A percentile compares a stretch with the other conserved stretches of the same genome.
Conservation (phyloP, 2,797 vertebrate genomes). For the Petrocephalus schoutedeni region DNA sequence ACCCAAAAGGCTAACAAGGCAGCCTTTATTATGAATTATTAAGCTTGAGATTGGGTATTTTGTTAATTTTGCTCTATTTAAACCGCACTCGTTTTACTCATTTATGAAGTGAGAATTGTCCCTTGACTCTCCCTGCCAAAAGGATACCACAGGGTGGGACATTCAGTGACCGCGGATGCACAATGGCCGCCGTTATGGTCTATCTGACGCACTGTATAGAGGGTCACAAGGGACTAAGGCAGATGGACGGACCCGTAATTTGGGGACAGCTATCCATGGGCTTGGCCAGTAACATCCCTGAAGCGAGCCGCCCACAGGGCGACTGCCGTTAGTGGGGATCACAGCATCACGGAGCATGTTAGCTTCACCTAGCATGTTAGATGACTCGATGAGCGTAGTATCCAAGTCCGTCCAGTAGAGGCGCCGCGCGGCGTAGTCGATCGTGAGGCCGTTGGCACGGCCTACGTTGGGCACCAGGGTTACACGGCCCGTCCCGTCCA, state of each 20-base stretch:
- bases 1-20: not conserved
- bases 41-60: not conserved
- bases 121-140: not conserved
- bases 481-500: conserved; percentile 88
- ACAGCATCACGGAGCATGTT: too few relatives aligned
- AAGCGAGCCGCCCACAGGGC: not conserved
- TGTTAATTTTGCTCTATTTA: not conserved
- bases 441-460: conserved; percentile 91
- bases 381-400: conserved; percentile 93
- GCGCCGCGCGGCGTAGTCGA: conserved; percentile 88
- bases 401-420: conserved; percentile 98
- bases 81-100: not conserved
- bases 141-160: not conserved
- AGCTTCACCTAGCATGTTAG: conserved; percentile 87
- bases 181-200: not conserved
- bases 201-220: not conserved
- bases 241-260: not conserved
- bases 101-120: not conserved
- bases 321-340: not conserved
- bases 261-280: not conserved
- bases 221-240: not conserved
- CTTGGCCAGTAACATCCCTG: not conserved
- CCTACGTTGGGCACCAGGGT: conserved; percentile 90
- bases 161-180: not conserved
- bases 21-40: not conserved